Percentiles rank a stretch among this genome's conserved stretches.
These are phyloP conservation scores for Macropodus opercularis DNA, from an alignment of 2,797 vertebrate species.

Conservation along the genomic window DNA sequence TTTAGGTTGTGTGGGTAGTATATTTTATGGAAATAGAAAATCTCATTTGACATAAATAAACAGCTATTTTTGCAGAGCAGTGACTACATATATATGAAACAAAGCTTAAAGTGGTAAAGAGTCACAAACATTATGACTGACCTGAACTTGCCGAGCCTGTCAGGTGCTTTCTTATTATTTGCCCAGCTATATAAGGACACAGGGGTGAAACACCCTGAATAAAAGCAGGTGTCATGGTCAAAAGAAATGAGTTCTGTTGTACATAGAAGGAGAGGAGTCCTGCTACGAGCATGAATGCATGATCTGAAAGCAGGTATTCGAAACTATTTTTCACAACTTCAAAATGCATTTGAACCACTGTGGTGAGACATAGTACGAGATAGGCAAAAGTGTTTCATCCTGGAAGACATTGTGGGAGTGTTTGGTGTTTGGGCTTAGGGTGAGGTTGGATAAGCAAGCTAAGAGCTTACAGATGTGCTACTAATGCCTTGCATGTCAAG, in stretches of 20 bases:
- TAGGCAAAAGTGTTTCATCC: constrained; percentile 9
- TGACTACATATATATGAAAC: no score
- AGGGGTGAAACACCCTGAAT: neutral
- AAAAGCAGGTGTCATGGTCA: neutral
- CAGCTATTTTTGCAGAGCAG: no score
- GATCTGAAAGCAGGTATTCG: neutral
- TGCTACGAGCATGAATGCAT: neutral
- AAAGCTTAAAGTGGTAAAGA: no score
- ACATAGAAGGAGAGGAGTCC: neutral
- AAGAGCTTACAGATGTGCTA: constrained; percentile 62
- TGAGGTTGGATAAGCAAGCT: constrained; percentile 38
- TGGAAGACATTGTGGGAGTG: constrained; percentile 8
- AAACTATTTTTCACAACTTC: neutral
- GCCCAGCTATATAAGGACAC: neutral
- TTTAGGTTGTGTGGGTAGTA: no score
- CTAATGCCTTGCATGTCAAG: constrained; percentile 49
- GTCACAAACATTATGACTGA: no score
- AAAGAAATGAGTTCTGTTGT: constrained; percentile 1
- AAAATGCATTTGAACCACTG: constrained; percentile 6
- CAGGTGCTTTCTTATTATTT: no score
- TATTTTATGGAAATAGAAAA: no score
- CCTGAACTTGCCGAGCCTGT: no score
- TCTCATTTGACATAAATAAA: no score
- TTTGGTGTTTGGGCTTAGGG: constrained; percentile 29
- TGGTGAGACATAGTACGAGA: constrained; percentile 1